Base-by-base conservation (phyloP, 2,888 invertebrate genomes). In the Rhingia campestris region DNA sequence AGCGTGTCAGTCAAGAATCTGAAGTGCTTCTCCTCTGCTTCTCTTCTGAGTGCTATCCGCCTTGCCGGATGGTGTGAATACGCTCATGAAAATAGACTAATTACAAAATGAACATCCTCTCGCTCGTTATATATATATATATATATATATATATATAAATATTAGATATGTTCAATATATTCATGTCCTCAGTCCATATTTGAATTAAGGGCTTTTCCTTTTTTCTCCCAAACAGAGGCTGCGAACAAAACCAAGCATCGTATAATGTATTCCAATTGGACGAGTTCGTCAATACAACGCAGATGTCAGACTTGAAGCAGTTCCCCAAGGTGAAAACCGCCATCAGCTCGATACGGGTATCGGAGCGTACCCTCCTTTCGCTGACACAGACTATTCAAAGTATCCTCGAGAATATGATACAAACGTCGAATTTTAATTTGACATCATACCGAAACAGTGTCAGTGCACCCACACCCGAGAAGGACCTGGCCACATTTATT, bases 191-290 rank as follows among this genome's bases (percentile, higher is more conserved):
- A 22, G 67, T 56, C 22, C 22, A 22, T 22, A 22, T 22, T 22
- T 22, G 22, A 22, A 2, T 2, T 1, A 22, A 22, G 22, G 22
- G 22, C 22, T 51, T 33, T 49, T 39, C 12, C 51, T 30, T 56
- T 43, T 47, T 73, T 6, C 51, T 49, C 32, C 35, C 41, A 47
- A 51, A 70, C 90, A 96, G 96, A 86, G 94, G 94, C 88, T 96
- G 96, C 89, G 93, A 94, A 89, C 92, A 93, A 88, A 94, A 95
- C 89, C 93, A 93, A 87, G 93, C 96, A 84, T 94, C 94, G n/a
- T 96, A 95, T 92, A 92, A 93, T 51, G 94, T 95, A 33, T 95
- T 96, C 89, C 94, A 95, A 90, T 91, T 96, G 86, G 93, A 94
- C 87, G 94, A 93, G 88, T 93, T 95, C 85, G 92, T 95, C 81